Conservation (phyloP, 2,888 invertebrate genomes). For the Helicoverpa assulta region DNA sequence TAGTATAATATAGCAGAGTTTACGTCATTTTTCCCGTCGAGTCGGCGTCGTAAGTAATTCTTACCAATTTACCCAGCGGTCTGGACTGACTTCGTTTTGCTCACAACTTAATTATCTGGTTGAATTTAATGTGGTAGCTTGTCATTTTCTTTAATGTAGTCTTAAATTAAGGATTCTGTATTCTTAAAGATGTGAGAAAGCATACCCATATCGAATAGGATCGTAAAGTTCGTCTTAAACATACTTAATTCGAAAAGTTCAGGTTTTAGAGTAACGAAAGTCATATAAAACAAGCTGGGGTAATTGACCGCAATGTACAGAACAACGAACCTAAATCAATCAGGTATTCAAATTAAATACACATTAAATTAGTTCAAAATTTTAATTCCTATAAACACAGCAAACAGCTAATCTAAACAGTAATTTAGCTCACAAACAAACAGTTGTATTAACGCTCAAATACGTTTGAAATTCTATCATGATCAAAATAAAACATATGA, state of each 20-base stretch:
- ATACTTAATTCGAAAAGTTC: too few species aligned
- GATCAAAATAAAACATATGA: slow-evolving; percentile 25
- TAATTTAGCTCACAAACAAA: slow-evolving; percentile 15
- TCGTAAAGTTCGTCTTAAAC: too few species aligned
- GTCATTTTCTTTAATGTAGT: slow-evolving; percentile 33
- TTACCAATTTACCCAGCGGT: slow-evolving; percentile 54
- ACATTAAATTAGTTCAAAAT: not conserved
- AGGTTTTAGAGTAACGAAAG: too few species aligned
- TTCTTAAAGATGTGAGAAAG: not conserved
- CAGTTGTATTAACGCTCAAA: slow-evolving; percentile 4
- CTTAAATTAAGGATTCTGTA: not conserved
- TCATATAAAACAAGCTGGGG: not conserved
- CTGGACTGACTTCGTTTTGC: slow-evolving; percentile 52
- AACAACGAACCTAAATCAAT: not conserved
- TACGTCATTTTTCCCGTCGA: slow-evolving; percentile 57
- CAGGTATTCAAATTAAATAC: not conserved
- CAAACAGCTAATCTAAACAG: slow-evolving; percentile 1
- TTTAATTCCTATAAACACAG: not conserved
- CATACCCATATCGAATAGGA: not conserved
- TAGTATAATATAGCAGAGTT: slow-evolving; percentile 51
- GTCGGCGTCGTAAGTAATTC: slow-evolving; percentile 56
- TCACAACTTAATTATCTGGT: slow-evolving; percentile 53
- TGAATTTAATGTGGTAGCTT: slow-evolving; percentile 51
- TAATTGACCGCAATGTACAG: not conserved
- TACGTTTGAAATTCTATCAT: slow-evolving; percentile 17